Conservation (phyloP, 2,797 vertebrate species). For the Lemur catta region DNA sequence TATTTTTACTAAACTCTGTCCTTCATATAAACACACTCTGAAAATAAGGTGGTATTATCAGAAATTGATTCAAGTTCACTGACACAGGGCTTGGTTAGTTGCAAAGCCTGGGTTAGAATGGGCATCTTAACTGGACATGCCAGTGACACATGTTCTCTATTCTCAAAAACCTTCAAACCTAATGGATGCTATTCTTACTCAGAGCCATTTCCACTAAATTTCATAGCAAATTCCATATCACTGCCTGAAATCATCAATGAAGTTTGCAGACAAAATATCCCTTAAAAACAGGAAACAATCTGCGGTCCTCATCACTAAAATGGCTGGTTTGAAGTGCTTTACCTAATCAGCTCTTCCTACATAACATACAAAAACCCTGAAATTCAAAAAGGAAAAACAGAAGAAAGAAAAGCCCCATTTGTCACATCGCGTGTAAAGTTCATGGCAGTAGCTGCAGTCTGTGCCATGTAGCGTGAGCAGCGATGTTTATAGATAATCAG, state of each 20-base stretch:
- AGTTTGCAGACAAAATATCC: background rate
- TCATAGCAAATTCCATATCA: background rate
- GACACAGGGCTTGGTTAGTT: no score
- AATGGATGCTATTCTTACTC: background rate
- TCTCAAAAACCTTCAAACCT: background rate
- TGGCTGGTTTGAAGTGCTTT: background rate
- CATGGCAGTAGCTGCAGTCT: background rate
- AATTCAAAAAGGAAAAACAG: background rate
- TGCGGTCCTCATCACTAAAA: background rate
- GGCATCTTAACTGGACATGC: background rate
- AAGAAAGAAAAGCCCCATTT: background rate
- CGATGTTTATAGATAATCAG: background rate
- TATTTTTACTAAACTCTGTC: background rate
- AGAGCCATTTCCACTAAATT: background rate
- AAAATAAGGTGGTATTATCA: background rate
- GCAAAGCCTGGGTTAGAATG: background rate
- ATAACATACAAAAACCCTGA: background rate
- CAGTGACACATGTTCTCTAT: background rate
- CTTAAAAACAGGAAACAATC: background rate
- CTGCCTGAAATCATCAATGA: background rate
- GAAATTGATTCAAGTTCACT: background rate
- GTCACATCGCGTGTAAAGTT: accelerated
- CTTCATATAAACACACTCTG: background rate
- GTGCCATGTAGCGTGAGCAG: background rate
- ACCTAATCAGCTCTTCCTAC: background rate